Base-by-base conservation (phyloP, 1,140 invertebrate genomes). In the Yoshiicerus persimilis region DNA sequence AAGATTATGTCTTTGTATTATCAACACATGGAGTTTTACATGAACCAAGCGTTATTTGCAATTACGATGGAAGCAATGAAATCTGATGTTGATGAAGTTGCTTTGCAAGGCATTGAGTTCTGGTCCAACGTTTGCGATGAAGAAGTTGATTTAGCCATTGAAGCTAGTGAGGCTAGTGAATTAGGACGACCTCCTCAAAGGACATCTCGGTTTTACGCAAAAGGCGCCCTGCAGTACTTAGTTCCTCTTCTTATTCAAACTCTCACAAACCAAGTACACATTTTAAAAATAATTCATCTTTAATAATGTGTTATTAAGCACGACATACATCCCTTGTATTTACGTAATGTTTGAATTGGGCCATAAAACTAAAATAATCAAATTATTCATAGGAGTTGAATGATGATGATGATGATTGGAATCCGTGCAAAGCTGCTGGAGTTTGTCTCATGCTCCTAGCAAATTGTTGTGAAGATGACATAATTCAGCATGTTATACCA, bases 111-210 rank as follows among this genome's bases (percentile, higher is more conserved):
- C 90, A 99, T 99, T 93, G 99, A 99, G 93, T 99, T 99, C 93
- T 99, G 99, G 99, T 99, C 98, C 0, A 99, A 99, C 92, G 98
- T 99, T 0, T 99, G 98, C 92, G 99, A 99, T 93, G 99, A 99
- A 93, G 99, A 99, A 94, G 97, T 99, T 34, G 98, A 99, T 93
- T 93, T 99, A 89, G 95, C 96, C 5, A 97, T 99, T 92, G 98
- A 99, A 93, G 96, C 97, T 89, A 96, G 96, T 62, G 99, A 99
- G 94, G 98, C 98, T 38, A 94, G 94, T 38, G 98, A 99, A 93
- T 95, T 96, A 93, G 98, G 98, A 64, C 94, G 96, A 88, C 96
- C 97, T n/a, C 98, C 98, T 30, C 94, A 95, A 32, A 95, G 97
- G 91, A 97, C 96, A 4, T 99, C 97, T 5, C 94, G 96, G 89